phyloP scores from a whole-genome alignment of 2,888 invertebrate species.

The Mythimna lalbum region DNA sequence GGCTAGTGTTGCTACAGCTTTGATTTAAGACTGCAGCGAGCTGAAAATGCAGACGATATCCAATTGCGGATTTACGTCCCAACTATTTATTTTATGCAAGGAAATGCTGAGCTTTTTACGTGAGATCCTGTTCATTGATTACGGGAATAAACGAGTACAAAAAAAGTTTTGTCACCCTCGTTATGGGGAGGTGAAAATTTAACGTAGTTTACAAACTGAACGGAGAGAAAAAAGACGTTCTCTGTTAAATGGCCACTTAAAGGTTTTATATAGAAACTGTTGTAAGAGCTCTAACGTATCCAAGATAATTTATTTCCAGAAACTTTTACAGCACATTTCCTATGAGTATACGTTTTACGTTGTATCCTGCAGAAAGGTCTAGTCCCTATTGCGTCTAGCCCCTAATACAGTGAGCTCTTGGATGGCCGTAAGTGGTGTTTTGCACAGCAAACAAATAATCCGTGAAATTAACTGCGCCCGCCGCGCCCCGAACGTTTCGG shows the following conservation, averaged over 20 bases:
- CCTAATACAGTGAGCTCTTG: constrained; percentile 70
- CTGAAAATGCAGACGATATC: constrained; percentile 76
- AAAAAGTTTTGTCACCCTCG: constrained; percentile 13
- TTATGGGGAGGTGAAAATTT: constrained; percentile 20
- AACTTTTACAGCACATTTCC: constrained; percentile 54
- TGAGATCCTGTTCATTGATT: constrained; percentile 48
- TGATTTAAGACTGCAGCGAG: constrained; percentile 81
- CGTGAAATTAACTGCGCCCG: constrained; percentile 84
- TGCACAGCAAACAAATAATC: constrained; percentile 83
- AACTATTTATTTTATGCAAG: constrained; percentile 59
- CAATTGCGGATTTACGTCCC: constrained; percentile 69
- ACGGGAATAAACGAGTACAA: constrained; percentile 16
- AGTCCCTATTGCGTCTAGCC: constrained; percentile 66
- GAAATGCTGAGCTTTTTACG: constrained; percentile 52
- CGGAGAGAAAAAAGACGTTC: not conserved
- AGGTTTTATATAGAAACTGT: constrained; percentile 13
- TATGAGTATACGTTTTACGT: constrained; percentile 55
- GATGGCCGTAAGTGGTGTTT: constrained; percentile 79
- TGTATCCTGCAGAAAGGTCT: constrained; percentile 62
- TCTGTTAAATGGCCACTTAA: constrained; percentile 13
- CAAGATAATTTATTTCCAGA: constrained; percentile 41
- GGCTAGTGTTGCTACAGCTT: constrained; percentile 77
- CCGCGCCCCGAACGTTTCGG: constrained; percentile 75
- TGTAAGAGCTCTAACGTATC: constrained; percentile 19
- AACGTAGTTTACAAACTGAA: constrained; percentile 3